Evolutionary conservation across 2,113 vertebrate genomes (phyloP), one percentile per base, ranked within the genome.

Genomic region (Bungarus multicinctus): DNA sequence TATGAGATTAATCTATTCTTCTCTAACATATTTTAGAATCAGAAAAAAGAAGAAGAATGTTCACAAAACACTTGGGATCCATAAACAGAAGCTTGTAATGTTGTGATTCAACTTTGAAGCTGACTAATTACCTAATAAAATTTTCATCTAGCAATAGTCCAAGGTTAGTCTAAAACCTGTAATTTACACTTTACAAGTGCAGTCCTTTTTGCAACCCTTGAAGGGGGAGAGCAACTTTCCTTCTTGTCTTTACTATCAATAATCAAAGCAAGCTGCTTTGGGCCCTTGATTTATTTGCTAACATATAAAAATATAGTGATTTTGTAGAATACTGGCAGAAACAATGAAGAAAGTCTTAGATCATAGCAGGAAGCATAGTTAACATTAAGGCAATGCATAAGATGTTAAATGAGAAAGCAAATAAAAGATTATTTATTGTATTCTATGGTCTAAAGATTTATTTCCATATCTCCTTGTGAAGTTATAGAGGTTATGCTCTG

Each of bases 221-320:
- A 12, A n/a, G 25, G 64, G 88, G 16, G 1, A 20, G 2, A 87
- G 14, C 81, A 81, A 53, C 30, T 14, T 9, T 54, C 57, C 2
- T 88, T 92, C 34, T 22, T 53, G 64, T 34, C 58, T n/a, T 57
- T 53, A 1, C 34, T 39, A 27, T 4, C 18, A 93, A 57, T 47
- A 58, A 74, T 52, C 18, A n/a, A 2, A 1, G 23, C 27, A 14
- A 54, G 27, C 18, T 0, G 0, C 10, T 89, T 55, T 45, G 3
- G 8, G 9, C 0, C 52, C 60, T 22, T 50, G 34, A 55, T 90
- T 58, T 53, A 53, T 1, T 1, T 1, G 22, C 34, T 0, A 5
- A 22, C 34, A 1, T 85, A 8, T 90, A 91, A 58, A 22, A 90
- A 27, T 0, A 2, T 30, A 2, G 0, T 45, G 34, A 9, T 43